Evolutionary conservation across 1,140 invertebrate species (phyloP), one percentile per base, ranked within the genome.

Genomic region (Aphaenogaster floridana): DNA sequence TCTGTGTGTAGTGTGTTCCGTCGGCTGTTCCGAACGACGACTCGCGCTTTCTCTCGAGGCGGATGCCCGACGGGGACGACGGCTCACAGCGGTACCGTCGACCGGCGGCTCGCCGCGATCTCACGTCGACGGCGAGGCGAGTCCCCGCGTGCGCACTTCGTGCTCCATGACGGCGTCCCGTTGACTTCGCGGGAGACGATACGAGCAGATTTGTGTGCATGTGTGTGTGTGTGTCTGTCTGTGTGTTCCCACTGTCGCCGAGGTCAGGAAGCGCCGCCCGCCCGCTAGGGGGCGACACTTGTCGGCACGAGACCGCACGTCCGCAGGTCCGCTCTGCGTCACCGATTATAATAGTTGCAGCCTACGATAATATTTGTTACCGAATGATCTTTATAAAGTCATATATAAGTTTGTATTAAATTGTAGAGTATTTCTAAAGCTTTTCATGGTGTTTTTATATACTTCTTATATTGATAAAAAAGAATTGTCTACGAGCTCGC

Each of bases 271-370:
- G 2, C 52, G 17, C n/a, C 39, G 9, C 2, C 3, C 28, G 48
- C n/a, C 36, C 66, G 34, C 13, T 13, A 87, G 89, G 54, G 52
- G 80, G 89, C 81, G 85, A 15, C 86, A 90, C 71, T 8, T 5
- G 13, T 1, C 81, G 52, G 71, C 11, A 1, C 9, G 42, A 34
- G 21, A 13, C 8, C 0, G 15, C 17, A 5, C 17, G 8, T 21
- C 28, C 0, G 15, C 17, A 5, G 8, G 15, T 21, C 28, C 8
- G 50, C 52, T 54, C 59, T 34, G 28, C 68, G 63, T 71, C 68
- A 48, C 21, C 39, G 39, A 48, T 71, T 17, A 54, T 34, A 45
- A 45, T 8, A 45, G 5, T 61, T 34, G 13, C 11, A 34, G 59
- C 5, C 4, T 3, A 11, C 28, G 21, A 61, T 61, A 21, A 61